phyloP scores from a whole-genome alignment of 2,797 vertebrate species.

The Aplochiton taeniatus region DNA sequence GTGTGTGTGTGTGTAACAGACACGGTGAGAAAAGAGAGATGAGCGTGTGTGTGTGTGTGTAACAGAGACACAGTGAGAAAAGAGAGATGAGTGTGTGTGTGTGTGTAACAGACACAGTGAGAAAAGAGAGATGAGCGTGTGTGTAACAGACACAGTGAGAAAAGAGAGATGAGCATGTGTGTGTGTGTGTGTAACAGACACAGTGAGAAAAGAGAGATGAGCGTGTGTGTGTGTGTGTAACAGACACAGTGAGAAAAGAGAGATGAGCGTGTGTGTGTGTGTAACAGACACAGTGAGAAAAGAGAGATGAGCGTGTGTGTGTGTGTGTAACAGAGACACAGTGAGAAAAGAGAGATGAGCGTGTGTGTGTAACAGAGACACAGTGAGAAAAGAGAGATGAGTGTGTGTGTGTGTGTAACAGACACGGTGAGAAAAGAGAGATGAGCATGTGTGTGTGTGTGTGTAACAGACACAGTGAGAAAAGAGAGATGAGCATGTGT shows the following conservation, averaged over 20 bases:
- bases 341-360: not conserved
- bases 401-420: too few relatives aligned
- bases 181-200: not conserved
- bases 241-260: not conserved
- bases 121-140: too few relatives aligned
- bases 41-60: too few relatives aligned
- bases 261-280: too few relatives aligned
- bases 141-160: not conserved
- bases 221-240: too few relatives aligned
- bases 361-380: not conserved
- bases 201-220: slow-evolving; percentile 1
- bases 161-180: too few relatives aligned
- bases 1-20: slow-evolving; percentile 1
- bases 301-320: too few relatives aligned
- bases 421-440: not conserved
- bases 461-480: not conserved
- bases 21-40: not conserved
- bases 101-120: slow-evolving; percentile 2
- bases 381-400: slow-evolving; percentile 1
- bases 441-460: too few relatives aligned
- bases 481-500: too few relatives aligned
- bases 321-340: too few relatives aligned
- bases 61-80: not conserved
- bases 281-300: not conserved
- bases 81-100: too few relatives aligned